phyloP scores from a whole-genome alignment of 2,888 invertebrate genomes.

The Empis stercorea region DNA sequence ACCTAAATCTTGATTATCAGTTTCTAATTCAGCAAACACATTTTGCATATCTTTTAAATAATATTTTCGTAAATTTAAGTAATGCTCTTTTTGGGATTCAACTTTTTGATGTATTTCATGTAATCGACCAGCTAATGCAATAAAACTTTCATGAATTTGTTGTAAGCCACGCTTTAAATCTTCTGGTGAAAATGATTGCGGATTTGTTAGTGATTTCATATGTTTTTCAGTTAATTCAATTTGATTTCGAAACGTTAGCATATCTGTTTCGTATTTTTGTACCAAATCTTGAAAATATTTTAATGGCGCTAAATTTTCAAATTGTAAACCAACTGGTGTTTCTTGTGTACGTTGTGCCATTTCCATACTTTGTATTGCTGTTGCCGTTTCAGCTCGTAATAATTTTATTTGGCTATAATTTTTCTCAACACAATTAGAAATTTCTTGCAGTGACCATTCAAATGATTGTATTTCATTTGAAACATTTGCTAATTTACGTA shows the following conservation, averaged over 20 bases:
- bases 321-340: constrained; percentile 60
- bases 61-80: constrained; percentile 65
- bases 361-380: constrained; percentile 58
- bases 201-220: constrained; percentile 48
- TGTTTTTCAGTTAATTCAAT: constrained; percentile 61
- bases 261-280: constrained; percentile 55
- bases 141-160: constrained; percentile 73
- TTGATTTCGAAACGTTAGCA: constrained; percentile 53
- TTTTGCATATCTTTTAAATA: constrained; percentile 57
- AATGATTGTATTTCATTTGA: constrained; percentile 28
- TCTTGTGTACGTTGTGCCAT: constrained; percentile 69
- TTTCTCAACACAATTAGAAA: constrained; percentile 30
- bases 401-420: constrained; percentile 34
- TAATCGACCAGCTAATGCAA: constrained; percentile 74
- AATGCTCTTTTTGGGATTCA: constrained; percentile 72
- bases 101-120: constrained; percentile 66
- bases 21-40: constrained; percentile 49
- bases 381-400: constrained; percentile 57
- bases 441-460: constrained; percentile 28
- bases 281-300: constrained; percentile 57
- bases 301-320: constrained; percentile 59
- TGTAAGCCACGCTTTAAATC: constrained; percentile 68
- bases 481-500: constrained; percentile 30
- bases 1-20: constrained; percentile 25
- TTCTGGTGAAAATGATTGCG: constrained; percentile 52